phyloP scores from a whole-genome alignment of 1,140 invertebrate genomes.

The Aphaenogaster floridana region DNA sequence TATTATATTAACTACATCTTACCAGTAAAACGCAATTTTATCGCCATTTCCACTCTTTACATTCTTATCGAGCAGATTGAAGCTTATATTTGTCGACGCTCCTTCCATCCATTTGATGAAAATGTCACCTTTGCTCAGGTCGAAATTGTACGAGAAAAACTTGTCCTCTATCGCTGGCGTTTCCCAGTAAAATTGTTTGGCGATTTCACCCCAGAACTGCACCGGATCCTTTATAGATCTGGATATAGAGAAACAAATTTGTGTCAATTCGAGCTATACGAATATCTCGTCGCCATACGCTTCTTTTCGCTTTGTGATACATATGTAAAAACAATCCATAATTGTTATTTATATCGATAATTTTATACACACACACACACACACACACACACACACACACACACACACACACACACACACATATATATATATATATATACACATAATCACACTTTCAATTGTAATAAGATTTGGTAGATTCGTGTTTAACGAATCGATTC shows the following conservation, averaged over 20 bases:
- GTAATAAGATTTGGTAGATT: background rate
- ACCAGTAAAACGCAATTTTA: constrained; percentile 98
- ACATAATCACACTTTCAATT: background rate
- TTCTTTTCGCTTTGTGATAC: background rate
- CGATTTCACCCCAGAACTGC: constrained; percentile 96
- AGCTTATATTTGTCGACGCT: constrained; percentile 97
- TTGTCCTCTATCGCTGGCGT: constrained; percentile 90
- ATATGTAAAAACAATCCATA: background rate
- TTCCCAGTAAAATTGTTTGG: constrained; percentile 97
- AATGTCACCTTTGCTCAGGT: constrained; percentile 95
- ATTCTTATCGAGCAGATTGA: constrained; percentile 97
- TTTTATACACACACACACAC: background rate
- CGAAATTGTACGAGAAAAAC: constrained; percentile 97
- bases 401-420: too few species aligned
- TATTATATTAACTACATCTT: constrained; percentile 82
- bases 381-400: too few species aligned
- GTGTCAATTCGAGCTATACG: background rate
- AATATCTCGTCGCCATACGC: background rate
- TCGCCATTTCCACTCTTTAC: constrained; percentile 95
- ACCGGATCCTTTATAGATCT: constrained; percentile 94
- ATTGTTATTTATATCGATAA: background rate
- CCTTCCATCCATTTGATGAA: constrained; percentile 98
- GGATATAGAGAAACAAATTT: constrained; percentile 46
- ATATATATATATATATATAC: background rate
- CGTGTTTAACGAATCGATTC: background rate